Base-by-base conservation (phyloP, 2,113 vertebrate genomes). In the Entomyzon cyanotis region DNA sequence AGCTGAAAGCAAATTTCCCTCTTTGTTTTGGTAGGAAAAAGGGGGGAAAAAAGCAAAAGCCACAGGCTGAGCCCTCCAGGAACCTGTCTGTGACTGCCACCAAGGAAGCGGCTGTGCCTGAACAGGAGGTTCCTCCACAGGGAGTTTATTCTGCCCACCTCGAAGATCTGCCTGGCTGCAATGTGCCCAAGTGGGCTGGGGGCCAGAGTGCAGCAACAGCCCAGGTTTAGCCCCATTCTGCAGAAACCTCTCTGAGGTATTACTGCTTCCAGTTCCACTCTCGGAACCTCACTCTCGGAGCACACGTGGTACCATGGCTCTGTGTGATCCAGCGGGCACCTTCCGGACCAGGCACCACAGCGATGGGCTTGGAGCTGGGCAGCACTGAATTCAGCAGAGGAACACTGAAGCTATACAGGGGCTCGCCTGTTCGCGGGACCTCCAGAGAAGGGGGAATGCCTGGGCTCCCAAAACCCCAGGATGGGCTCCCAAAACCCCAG, bases 91-190 rank as follows among this genome's bases (percentile, higher is more conserved):
- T 3, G 6, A 63, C 41, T 60, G 60, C 44, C 3, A 3, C 15
- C 3, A 2, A 15, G 10, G 12, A 64, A 63, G 4, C 3, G n/a
- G 33, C 58, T 0, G 0, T 11, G 50, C 53, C 49, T 31, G 56
- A 35, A 41, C 59, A 47, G 1, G 0, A 27, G 10, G 18, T 8
- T 25, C 59, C 56, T 63, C 31, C 55, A n/a, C 1, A 1, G 10
- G 5, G 6, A 44, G 17, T 67, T 59, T 44, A 30, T 41, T 37
- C 63, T 47, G 39, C 28, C 27, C 65, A 24, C 12, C 56, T 56
- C 0, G 0, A 44, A 50, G 22, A n/a, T 42, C 27, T 35, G 24
- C 23, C 52, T 1, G 0, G n/a, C 50, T 53, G 25, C 53, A 24
- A 1, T 11, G n/a, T 46, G 42, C 16, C 27, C 65, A 4, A 31